These are phyloP conservation scores for Plectrocnemia conspersa DNA, from an alignment of 1,140 invertebrate species.

Conservation along the genomic window DNA sequence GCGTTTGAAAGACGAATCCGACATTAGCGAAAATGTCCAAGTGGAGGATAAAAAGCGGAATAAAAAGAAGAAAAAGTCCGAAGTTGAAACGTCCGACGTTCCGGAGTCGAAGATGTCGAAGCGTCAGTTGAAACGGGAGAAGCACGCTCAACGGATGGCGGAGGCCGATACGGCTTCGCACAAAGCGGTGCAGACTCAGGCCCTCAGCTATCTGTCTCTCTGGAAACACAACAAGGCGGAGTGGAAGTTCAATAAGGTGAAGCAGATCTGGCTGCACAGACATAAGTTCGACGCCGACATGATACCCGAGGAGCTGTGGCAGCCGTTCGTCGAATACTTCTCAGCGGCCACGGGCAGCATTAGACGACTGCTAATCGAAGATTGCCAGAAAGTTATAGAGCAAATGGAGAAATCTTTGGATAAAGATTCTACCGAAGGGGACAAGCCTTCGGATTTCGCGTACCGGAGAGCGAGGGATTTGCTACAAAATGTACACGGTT, in stretches of 20 bases:
- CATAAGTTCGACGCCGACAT: conserved; percentile 58
- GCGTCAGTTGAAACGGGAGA: conserved; percentile 48
- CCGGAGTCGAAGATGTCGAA: conserved; percentile 47
- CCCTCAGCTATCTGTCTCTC: conserved; percentile 56
- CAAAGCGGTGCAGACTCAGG: conserved; percentile 48
- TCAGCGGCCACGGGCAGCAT: conserved; percentile 61
- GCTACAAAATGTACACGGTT: conserved; percentile 51
- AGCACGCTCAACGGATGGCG: conserved; percentile 43
- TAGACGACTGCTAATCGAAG: conserved; percentile 54
- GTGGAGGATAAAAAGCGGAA: conserved; percentile 29
- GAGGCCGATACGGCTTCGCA: conserved; percentile 42
- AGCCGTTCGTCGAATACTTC: conserved; percentile 65
- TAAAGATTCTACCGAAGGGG: conserved; percentile 51
- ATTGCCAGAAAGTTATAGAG: conserved; percentile 61
- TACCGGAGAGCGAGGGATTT: conserved; percentile 53
- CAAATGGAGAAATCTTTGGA: conserved; percentile 56
- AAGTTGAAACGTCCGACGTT: conserved; percentile 33
- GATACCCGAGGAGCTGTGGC: conserved; percentile 58
- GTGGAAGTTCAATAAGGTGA: conserved; percentile 75
- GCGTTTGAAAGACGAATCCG: conserved; percentile 8
- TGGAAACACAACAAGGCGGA: conserved; percentile 65
- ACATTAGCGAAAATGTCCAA: conserved; percentile 20
- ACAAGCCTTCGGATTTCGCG: conserved; percentile 58
- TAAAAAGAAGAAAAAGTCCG: conserved; percentile 41
- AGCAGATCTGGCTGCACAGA: conserved; percentile 68